These are phyloP conservation scores for Misgurnus mizolepis DNA, from an alignment of 2,113 vertebrate genomes.

Conservation along the genomic window DNA sequence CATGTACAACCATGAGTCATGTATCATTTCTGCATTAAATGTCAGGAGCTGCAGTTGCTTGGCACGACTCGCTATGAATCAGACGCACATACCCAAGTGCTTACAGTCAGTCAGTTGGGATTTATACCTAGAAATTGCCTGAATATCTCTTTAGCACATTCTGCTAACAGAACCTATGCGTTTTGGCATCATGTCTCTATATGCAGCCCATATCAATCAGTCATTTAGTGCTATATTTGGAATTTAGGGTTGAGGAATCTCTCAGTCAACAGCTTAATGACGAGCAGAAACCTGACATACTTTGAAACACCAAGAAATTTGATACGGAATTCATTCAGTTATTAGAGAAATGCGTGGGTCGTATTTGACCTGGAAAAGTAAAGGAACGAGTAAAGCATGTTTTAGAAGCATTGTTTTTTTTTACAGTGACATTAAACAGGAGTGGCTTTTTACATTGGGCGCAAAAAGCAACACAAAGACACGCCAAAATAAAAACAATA, in stretches of 20 bases:
- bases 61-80: background rate
- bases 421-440: no score
- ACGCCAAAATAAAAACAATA: no score
- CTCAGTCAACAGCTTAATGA: conserved; percentile 43
- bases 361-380: no score
- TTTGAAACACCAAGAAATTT: no score
- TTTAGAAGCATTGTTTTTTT: no score
- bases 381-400: no score
- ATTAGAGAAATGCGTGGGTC: no score
- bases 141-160: conserved; percentile 10
- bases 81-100: no score
- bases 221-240: background rate
- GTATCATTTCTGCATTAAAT: conserved; percentile 4
- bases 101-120: background rate
- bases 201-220: background rate
- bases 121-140: background rate
- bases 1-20: conserved; percentile 26
- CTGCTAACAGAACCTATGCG: background rate
- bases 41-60: conserved; percentile 20
- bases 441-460: no score
- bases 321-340: no score
- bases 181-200: conserved; percentile 6
- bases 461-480: no score
- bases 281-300: conserved; percentile 14
- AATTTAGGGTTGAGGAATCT: conserved; percentile 49